Evolutionary conservation across 1,140 invertebrate genomes (phyloP).

Genomic region (Drosophila lacertosa): DNA sequence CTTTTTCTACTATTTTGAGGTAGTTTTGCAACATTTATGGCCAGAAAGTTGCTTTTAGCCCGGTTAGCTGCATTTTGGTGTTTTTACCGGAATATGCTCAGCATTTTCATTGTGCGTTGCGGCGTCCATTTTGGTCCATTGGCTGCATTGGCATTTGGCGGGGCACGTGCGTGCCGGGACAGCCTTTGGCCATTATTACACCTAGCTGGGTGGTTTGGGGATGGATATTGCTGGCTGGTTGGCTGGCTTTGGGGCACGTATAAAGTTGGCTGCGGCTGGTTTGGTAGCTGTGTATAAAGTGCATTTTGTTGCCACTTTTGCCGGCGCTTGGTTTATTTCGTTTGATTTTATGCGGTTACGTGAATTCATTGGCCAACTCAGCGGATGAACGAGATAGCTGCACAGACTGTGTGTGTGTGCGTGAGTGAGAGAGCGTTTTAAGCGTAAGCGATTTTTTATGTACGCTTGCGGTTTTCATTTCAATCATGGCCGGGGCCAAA

Average conservation of each 20-base stretch:
- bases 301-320: constrained; percentile 80
- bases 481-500: constrained; percentile 55
- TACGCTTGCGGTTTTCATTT: constrained; percentile 78
- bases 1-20: constrained; percentile 17
- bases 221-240: background rate
- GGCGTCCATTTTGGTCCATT: constrained; percentile 56
- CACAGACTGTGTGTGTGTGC: background rate
- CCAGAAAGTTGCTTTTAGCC: constrained; percentile 46
- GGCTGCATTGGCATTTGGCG: constrained; percentile 19
- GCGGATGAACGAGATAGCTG: background rate
- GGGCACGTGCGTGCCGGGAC: constrained; percentile 62
- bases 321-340: constrained; percentile 77
- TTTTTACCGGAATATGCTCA: constrained; percentile 25
- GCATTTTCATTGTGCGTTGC: constrained; percentile 57
- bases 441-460: constrained; percentile 81
- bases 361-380: constrained; percentile 71
- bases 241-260: constrained; percentile 44
- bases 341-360: constrained; percentile 82
- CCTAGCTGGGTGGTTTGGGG: constrained; percentile 44
- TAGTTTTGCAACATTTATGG: constrained; percentile 66
- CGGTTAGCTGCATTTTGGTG: constrained; percentile 41
- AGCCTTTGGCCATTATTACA: constrained; percentile 77
- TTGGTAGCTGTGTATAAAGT: constrained; percentile 65
- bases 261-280: constrained; percentile 33
- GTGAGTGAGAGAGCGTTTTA: constrained; percentile 38